Evolutionary conservation across 30 jellyfish, hydroid and myxozoan genomes (phyloP), one percentile per base, ranked within the genome.

Genomic region (Chrysaora quinquecirrha): DNA sequence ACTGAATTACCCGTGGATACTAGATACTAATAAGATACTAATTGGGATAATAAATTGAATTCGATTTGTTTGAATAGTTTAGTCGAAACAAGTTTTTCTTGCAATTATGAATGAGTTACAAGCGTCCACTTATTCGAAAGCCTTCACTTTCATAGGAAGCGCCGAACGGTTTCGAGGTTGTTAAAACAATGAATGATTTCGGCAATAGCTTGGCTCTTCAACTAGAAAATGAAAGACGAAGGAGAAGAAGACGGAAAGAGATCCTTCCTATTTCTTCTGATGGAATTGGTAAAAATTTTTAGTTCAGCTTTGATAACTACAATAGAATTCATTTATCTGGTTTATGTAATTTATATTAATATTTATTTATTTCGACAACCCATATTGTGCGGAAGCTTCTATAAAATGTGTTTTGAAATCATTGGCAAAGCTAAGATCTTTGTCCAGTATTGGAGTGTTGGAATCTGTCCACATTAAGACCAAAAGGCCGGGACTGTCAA

Each of bases 111-210:
- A n/a, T n/a, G n/a, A n/a, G n/a, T n/a, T n/a, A n/a, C n/a, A n/a
- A n/a, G n/a, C n/a, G n/a, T n/a, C n/a, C n/a, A n/a, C n/a, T n/a
- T n/a, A n/a, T n/a, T n/a, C 54, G 11, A 52, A 52, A 52, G 25
- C 68, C 19, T 52, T 52, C 12, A 4, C 12, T 10, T 52, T 25
- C 28, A 19, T 20, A 82, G 92, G 73, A 50, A 23, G 83, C 92
- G 3, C 85, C 92, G n/a, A 70, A 82, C 30, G 63, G 92, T 49
- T 82, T 60, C 46, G 85, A 82, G 56, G 58, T 82, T 18, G 85
- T 82, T 32, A 67, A 70, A 28, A 33, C 92, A 21, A 11, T 82
- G 85, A 82, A 82, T 32, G 30, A 34, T 30, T 82, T 82, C 46
- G 92, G 85, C n/a, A 82, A 38, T 2, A 74, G 66, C 29, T 31